Evolutionary conservation across 2,888 invertebrate genomes (phyloP).

Genomic region (Atethmia centrago): DNA sequence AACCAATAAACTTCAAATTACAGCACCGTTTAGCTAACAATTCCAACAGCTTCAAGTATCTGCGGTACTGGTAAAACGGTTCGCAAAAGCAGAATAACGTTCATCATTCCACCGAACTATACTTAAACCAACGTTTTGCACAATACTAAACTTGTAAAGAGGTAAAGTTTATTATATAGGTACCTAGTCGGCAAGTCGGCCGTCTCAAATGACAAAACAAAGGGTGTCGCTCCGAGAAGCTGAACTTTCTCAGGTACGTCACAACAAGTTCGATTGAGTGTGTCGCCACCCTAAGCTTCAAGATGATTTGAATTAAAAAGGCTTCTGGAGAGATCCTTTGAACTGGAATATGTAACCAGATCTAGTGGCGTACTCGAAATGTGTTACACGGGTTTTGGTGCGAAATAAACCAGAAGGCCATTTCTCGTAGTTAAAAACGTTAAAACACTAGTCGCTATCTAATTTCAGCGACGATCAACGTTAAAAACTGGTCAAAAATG

Average conservation of each 20-base stretch:
- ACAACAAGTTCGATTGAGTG: slow-evolving; percentile 71
- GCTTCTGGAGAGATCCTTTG: slow-evolving; percentile 60
- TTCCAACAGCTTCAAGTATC: background rate
- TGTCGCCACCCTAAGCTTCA: slow-evolving; percentile 60
- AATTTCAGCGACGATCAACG: background rate
- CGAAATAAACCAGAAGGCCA: background rate
- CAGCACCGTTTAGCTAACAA: background rate
- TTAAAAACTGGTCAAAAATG: background rate
- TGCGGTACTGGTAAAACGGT: slow-evolving; percentile 47
- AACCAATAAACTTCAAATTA: background rate
- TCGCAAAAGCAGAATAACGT: slow-evolving; percentile 50
- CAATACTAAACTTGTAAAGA: slow-evolving; percentile 65
- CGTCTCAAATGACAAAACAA: slow-evolving; percentile 78
- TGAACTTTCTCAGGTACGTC: slow-evolving; percentile 72
- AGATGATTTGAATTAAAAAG: slow-evolving; percentile 69
- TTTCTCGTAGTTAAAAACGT: background rate
- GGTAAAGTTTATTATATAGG: slow-evolving; percentile 68
- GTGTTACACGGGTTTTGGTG: slow-evolving; percentile 7
- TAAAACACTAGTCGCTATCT: background rate
- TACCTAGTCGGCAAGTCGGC: slow-evolving; percentile 60
- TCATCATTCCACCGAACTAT: slow-evolving; percentile 61
- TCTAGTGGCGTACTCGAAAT: slow-evolving; percentile 44
- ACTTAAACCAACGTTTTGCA: slow-evolving; percentile 52
- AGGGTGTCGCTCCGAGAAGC: slow-evolving; percentile 68
- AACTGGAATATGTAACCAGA: slow-evolving; percentile 61